Evolutionary conservation across 2,113 vertebrate genomes (phyloP).

Genomic region (Donacobius atricapilla): DNA sequence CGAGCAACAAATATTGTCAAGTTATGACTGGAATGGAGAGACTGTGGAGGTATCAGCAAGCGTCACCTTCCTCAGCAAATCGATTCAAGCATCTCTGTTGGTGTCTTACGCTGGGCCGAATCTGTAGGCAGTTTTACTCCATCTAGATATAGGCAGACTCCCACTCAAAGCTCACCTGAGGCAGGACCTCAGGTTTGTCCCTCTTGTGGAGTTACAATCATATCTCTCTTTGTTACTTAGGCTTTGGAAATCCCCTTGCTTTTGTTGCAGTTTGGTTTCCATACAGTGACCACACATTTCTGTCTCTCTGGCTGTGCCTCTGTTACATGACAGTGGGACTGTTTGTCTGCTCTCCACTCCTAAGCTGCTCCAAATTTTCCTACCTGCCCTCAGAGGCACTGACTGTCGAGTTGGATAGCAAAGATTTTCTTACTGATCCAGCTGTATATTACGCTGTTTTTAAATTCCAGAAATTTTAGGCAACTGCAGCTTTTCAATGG

Average conservation of each 20-base stretch:
- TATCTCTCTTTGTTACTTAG: constrained; percentile 36
- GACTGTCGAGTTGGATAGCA: constrained; percentile 17
- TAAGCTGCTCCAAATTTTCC: constrained; percentile 17
- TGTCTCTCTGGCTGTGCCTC: constrained; percentile 24
- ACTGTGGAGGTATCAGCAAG: not conserved
- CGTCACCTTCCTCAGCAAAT: not conserved
- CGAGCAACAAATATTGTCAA: not conserved
- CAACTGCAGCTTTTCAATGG: not conserved
- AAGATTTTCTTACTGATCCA: constrained; percentile 27
- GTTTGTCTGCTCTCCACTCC: constrained; percentile 12
- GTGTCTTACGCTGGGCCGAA: not conserved
- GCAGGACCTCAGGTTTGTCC: constrained; percentile 53
- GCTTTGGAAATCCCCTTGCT: not conserved
- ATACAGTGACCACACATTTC: not conserved
- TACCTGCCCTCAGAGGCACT: not conserved
- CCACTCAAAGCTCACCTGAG: constrained; percentile 40
- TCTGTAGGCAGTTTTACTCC: not conserved
- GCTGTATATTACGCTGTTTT: not conserved
- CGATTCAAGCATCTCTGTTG: not conserved
- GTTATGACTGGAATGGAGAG: not conserved
- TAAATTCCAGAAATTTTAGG: not conserved
- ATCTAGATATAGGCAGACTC: constrained; percentile 3
- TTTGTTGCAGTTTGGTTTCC: constrained; percentile 19
- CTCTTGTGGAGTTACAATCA: constrained; percentile 45
- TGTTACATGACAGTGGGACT: not conserved